These are phyloP conservation scores for Electrona antarctica DNA, from an alignment of 2,113 vertebrate species.

Conservation along the genomic window DNA sequence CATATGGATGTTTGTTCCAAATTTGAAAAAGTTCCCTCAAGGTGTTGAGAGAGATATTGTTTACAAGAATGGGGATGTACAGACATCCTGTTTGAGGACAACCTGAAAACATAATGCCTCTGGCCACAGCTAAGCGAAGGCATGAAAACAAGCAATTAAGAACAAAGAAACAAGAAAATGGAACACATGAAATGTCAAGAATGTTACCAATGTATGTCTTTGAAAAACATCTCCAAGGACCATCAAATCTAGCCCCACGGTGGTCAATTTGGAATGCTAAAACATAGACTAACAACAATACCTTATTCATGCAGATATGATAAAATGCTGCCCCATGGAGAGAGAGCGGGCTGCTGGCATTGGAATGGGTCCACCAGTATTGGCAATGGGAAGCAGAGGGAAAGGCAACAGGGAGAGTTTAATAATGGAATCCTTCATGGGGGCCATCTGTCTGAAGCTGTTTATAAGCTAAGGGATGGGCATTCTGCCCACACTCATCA, in stretches of 20 bases:
- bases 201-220: neutral
- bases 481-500: neutral
- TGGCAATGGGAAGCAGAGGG: neutral
- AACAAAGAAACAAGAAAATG: neutral
- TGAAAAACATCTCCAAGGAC: neutral
- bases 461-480: neutral
- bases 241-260: neutral
- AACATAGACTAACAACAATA: conserved; percentile 7
- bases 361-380: conserved; percentile 1
- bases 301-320: conserved; percentile 8
- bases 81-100: too few relatives aligned
- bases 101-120: too few relatives aligned
- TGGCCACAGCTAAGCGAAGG: too few relatives aligned
- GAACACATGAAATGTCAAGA: neutral
- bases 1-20: too few relatives aligned
- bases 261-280: neutral
- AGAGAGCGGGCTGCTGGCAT: neutral
- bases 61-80: too few relatives aligned
- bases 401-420: neutral
- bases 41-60: too few relatives aligned
- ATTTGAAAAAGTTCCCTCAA: too few relatives aligned
- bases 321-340: neutral
- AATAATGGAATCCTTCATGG: conserved; percentile 6
- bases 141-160: too few relatives aligned
- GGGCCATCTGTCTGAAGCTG: neutral